These are phyloP conservation scores for Aporrectodea caliginosa DNA, from an alignment of 1,140 invertebrate genomes.

Conservation along the genomic window DNA sequence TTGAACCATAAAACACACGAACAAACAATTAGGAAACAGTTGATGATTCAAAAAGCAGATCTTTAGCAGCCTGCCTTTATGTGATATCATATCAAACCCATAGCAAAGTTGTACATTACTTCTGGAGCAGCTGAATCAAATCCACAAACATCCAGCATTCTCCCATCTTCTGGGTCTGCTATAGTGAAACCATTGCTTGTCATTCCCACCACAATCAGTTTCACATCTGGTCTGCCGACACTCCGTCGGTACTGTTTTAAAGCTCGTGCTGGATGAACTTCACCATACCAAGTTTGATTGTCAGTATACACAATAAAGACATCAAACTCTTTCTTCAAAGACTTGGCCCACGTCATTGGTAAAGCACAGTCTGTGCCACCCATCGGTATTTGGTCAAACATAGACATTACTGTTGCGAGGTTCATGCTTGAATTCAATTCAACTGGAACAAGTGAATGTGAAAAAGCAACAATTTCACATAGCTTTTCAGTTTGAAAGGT, in stretches of 20 bases:
- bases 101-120: conserved; percentile 54
- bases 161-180: conserved; percentile 57
- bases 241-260: conserved; percentile 41
- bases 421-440: conserved; percentile 35
- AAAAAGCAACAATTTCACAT: conserved; percentile 45
- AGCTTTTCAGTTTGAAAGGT: conserved; percentile 37
- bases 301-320: conserved; percentile 51
- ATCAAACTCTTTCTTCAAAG: conserved; percentile 55
- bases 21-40: too few species aligned
- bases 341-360: conserved; percentile 62
- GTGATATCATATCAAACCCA: conserved; percentile 29
- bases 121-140: conserved; percentile 63
- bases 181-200: conserved; percentile 54
- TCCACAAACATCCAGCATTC: conserved; percentile 63
- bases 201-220: conserved; percentile 60
- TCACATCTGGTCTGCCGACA: conserved; percentile 46
- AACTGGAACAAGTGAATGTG: conserved; percentile 35
- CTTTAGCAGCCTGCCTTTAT: too few species aligned
- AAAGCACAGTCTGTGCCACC: conserved; percentile 57
- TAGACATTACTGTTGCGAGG: conserved; percentile 42
- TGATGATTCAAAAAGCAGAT: too few species aligned
- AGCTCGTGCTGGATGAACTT: conserved; percentile 40
- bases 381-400: conserved; percentile 41
- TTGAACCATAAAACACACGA: too few species aligned
- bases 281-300: conserved; percentile 42